These are phyloP conservation scores for Cercocebus atys DNA, from an alignment of 2,113 vertebrate species.

Conservation along the genomic window DNA sequence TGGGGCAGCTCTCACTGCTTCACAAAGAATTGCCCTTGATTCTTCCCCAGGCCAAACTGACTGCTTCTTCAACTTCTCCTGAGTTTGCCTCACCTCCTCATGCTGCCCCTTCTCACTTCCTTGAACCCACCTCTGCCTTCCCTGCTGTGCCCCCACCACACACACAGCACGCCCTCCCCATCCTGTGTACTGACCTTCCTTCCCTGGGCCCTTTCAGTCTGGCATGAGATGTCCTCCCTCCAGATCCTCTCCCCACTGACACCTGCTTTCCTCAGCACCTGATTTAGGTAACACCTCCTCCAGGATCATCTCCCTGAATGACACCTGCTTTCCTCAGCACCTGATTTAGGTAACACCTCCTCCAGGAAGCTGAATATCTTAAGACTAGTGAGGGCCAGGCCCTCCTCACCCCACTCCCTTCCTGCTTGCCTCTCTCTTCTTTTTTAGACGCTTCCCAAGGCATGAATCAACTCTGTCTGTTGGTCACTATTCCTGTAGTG, in stretches of 20 bases:
- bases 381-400: background rate
- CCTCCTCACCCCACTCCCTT: too few relatives aligned
- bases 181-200: background rate
- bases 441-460: too few relatives aligned
- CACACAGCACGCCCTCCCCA: accelerated
- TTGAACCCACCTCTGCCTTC: background rate
- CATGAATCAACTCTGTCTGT: background rate
- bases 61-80: background rate
- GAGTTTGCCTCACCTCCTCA: background rate
- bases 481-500: background rate
- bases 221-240: accelerated
- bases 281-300: background rate
- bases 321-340: background rate
- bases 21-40: background rate
- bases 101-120: accelerated
- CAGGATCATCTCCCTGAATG: too few relatives aligned
- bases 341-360: background rate
- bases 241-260: too few relatives aligned
- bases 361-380: background rate
- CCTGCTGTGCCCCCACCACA: too few relatives aligned
- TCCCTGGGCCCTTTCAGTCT: background rate
- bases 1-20: background rate
- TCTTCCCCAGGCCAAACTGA: background rate
- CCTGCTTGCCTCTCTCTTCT: background rate
- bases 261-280: background rate